phyloP scores from a whole-genome alignment of 1,140 invertebrate genomes.

The Acyrthosiphon pisum region DNA sequence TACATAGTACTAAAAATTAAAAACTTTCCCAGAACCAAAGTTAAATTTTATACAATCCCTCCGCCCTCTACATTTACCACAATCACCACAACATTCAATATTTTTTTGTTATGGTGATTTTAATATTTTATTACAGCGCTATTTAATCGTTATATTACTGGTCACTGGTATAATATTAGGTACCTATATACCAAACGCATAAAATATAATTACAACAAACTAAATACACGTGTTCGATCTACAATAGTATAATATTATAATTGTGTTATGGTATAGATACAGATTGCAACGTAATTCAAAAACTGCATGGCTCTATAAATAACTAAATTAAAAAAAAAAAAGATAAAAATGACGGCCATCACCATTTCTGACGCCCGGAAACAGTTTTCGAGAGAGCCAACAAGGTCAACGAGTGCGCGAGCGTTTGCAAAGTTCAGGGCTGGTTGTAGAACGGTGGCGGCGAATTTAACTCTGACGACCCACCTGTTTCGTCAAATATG shows the following conservation, averaged over 20 bases:
- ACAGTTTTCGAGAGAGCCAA: constrained; percentile 11
- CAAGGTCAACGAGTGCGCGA: constrained; percentile 31
- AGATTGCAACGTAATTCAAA: neutral
- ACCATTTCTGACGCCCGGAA: neutral
- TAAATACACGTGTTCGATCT: neutral
- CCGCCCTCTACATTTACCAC: neutral
- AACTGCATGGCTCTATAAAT: neutral
- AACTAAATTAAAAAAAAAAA: neutral
- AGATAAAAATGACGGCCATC: neutral
- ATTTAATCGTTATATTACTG: neutral
- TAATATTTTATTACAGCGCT: neutral
- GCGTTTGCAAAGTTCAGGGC: constrained; percentile 36
- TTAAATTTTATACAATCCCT: neutral
- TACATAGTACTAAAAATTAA: neutral
- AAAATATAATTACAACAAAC: neutral
- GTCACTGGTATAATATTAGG: neutral
- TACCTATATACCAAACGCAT: neutral
- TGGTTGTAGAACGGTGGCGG: constrained; percentile 4
- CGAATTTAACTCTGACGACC: neutral
- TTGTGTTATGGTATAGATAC: neutral
- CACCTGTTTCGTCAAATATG: neutral
- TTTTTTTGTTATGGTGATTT: neutral
- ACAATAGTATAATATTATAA: neutral
- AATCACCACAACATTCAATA: neutral
- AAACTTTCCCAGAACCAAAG: neutral